phyloP scores from a whole-genome alignment of 1,140 invertebrate species.

The Berghia stephanieae region DNA sequence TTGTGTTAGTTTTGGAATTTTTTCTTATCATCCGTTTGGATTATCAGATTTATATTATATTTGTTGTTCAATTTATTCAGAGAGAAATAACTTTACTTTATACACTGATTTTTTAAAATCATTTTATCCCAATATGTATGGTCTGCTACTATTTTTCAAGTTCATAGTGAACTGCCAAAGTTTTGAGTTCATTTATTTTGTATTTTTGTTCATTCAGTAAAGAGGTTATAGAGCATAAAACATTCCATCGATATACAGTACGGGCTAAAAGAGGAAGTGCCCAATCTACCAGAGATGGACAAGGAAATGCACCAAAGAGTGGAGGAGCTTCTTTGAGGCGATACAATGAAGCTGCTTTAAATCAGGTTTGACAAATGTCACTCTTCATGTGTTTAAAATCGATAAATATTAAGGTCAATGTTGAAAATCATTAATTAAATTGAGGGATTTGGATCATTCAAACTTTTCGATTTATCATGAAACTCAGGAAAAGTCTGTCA shows the following conservation, averaged over 20 bases:
- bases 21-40: not conserved
- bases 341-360: slow-evolving; percentile 75
- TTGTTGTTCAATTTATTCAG: not conserved
- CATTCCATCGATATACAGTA: slow-evolving; percentile 87
- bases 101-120: not conserved
- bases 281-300: slow-evolving; percentile 77
- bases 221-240: slow-evolving; percentile 80
- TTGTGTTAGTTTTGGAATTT: no score
- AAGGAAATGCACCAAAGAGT: slow-evolving; percentile 76
- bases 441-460: no score
- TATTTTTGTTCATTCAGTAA: slow-evolving; percentile 59
- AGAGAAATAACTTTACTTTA: not conserved
- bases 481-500: no score
- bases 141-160: not conserved
- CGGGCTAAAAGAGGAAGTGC: slow-evolving; percentile 83
- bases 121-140: not conserved
- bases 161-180: not conserved
- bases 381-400: no score
- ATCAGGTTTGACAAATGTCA: slow-evolving; percentile 56
- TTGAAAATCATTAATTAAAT: no score
- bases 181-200: not conserved
- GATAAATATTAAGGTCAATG: no score
- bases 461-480: no score
- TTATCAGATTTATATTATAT: not conserved
- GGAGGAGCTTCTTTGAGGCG: slow-evolving; percentile 83